These are phyloP conservation scores for Rhingia campestris DNA, from an alignment of 2,888 invertebrate genomes.

Conservation along the genomic window DNA sequence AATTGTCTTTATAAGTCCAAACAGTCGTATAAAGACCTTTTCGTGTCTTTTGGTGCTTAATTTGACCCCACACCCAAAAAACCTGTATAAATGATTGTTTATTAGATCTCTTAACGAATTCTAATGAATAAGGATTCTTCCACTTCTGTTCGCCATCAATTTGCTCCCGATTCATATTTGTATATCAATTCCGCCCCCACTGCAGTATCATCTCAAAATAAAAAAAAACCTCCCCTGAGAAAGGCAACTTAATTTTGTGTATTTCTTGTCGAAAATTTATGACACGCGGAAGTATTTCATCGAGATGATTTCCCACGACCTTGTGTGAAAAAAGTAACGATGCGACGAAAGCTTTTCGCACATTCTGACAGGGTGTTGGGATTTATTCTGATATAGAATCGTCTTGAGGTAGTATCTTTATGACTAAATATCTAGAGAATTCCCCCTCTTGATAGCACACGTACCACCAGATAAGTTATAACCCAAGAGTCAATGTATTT, in stretches of 20 bases:
- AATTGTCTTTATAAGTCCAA: no score
- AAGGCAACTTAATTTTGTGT: slow-evolving; percentile 30
- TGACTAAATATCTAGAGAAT: slow-evolving; percentile 32
- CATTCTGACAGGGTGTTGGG: slow-evolving; percentile 37
- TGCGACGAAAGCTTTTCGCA: slow-evolving; percentile 42
- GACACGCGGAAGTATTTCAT: slow-evolving; percentile 33
- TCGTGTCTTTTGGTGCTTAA: no score
- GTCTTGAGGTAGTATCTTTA: slow-evolving; percentile 30
- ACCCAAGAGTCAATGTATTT: slow-evolving; percentile 51
- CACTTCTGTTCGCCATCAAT: no score
- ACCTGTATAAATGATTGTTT: no score
- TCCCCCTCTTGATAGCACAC: slow-evolving; percentile 43
- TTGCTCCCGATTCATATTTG: no score
- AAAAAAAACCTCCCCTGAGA: background rate
- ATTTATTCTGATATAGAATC: slow-evolving; percentile 40
- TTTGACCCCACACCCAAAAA: no score
- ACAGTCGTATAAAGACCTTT: no score
- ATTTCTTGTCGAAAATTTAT: slow-evolving; percentile 38
- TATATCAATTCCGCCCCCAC: no score
- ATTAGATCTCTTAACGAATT: no score
- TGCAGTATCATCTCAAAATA: background rate
- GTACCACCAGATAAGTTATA: slow-evolving; percentile 15
- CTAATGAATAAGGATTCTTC: no score
- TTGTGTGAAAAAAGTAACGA: slow-evolving; percentile 19
- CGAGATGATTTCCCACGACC: slow-evolving; percentile 21